Base-by-base conservation (phyloP, 2,888 invertebrate genomes). In the Hirtodrosophila trivittata region DNA sequence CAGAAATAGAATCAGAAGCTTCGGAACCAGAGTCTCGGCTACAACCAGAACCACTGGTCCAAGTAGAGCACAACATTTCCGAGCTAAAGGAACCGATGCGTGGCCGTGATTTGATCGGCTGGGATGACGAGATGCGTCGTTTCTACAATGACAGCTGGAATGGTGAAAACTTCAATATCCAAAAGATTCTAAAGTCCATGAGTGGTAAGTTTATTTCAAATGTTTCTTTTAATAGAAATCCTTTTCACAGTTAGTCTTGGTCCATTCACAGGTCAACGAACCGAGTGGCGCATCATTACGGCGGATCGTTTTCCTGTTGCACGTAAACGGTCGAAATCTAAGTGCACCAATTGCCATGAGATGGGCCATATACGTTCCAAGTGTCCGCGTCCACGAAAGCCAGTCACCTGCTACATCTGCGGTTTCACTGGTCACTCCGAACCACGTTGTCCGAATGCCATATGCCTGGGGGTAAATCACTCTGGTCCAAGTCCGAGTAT, bases 381-480 rank as follows among this genome's bases (percentile, higher is more conserved):
- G 52, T 95, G 95, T 83, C 90, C 91, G 30, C 92, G 92, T 71
- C 92, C 92, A 1, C 91, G 91, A 1, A 92, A 93, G 77, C 91
- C 92, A 1, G 89, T 91, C 0, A 90, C 92, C 13, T 95, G 95
- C 87, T 92, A 91, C 78, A 93, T 95, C 92, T 95, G 95, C 77
- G 95, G 95, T n/a, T 87, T 86, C 4, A 80, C 86, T 0, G 95
- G 94, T 0, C 95, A 95, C 87, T 89, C 88, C 13, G 94, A 94
- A 74, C 92, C 93, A 0, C 91, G 94, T 32, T 95, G 95, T 87
- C 95, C 95, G 0, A 92, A 92, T 56, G 94, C 93, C 77, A 92
- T 94, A 73, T 95, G 95, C 77, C 92, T 94, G 57, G 93, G 94
- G 84, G 95, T 95, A 91, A 91, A 92, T 33, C n/a, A n/a, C n/a